Base-by-base conservation (phyloP, 1,140 invertebrate species). In the Drosophila tropicalis region DNA sequence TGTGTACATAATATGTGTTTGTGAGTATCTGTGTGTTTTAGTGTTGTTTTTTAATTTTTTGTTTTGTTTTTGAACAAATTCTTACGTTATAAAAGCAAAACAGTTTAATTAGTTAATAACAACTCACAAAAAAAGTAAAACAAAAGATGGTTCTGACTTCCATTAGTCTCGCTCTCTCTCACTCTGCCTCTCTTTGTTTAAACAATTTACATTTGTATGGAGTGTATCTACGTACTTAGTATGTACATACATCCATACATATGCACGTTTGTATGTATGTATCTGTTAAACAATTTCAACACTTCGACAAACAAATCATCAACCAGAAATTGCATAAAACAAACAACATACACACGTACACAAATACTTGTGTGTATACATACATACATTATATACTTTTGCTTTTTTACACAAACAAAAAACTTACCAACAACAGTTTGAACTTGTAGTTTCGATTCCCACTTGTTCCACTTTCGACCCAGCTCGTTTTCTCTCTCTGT, bases 21-120 rank as follows among this genome's bases (percentile, higher is more conserved):
- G 58, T 40, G 34, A 67, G 63, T 67, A 70, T 78, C 47, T 83
- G 60, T 61, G 39, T 63, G 32, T 22, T 51, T 69, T 51, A 62
- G n/a, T 62, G 10, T 6, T 57, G 60, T 63, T 81, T 73, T 84
- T 82, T 71, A 77, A 70, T 84, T 82, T 71, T 39, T 6, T 57
- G 55, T 68, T 6, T 57, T 62, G 29, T 68, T 25, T 68, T 75
- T 75, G 57, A 58, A 62, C 62, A 75, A 75, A 67, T 57, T 75
- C 61, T 75, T 51, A 67, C 62, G 75, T 72, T 75, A 10, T 22
- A 10, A 51, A 51, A 51, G 7, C 64, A 75, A 75, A 72, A 75
- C 64, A 68, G 68, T 51, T 51, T 22, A 9, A 51, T 51, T 51
- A 51, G 44, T 51, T 51, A 51, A 51, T 12, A 51, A 47, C 15